Percentiles rank a stretch among this genome's conserved stretches.
phyloP scores from a whole-genome alignment of 2,888 invertebrate genomes.

The Amaurobius ferox region DNA sequence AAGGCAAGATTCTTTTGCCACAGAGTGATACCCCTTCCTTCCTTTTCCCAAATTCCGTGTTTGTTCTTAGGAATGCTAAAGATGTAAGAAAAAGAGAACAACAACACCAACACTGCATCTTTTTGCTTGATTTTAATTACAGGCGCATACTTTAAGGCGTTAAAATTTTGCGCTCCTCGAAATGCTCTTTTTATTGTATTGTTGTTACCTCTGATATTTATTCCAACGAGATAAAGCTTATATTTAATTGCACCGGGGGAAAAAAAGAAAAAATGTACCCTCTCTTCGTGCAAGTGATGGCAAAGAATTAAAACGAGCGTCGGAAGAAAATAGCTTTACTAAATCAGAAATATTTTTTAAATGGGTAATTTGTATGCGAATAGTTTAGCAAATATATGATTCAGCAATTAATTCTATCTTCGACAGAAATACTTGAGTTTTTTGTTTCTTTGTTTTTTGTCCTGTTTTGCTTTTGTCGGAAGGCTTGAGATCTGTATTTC shows the following conservation, averaged over 20 bases:
- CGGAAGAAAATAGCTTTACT: no score
- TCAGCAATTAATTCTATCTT: no score
- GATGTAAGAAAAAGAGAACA: not conserved
- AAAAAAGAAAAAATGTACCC: no score
- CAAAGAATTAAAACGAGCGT: no score
- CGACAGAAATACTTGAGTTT: no score
- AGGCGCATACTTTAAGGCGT: slow-evolving; percentile 1
- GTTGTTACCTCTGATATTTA: not conserved
- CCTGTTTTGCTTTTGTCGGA: no score
- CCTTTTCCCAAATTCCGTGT: not conserved
- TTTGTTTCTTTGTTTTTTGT: no score
- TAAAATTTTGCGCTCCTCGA: not conserved
- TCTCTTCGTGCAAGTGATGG: no score
- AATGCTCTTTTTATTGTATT: not conserved
- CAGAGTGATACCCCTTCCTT: not conserved
- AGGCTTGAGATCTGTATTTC: no score
- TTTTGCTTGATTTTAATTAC: slow-evolving; percentile 10
- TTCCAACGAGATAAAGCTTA: not conserved
- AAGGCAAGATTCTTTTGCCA: not conserved
- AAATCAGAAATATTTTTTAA: no score
- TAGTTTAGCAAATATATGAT: no score
- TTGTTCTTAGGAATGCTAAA: not conserved
- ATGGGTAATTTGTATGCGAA: no score
- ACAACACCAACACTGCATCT: not conserved
- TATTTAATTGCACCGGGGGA: not conserved